Base-by-base conservation (phyloP, 2,888 invertebrate species). In the Drosophila diplacantha region DNA sequence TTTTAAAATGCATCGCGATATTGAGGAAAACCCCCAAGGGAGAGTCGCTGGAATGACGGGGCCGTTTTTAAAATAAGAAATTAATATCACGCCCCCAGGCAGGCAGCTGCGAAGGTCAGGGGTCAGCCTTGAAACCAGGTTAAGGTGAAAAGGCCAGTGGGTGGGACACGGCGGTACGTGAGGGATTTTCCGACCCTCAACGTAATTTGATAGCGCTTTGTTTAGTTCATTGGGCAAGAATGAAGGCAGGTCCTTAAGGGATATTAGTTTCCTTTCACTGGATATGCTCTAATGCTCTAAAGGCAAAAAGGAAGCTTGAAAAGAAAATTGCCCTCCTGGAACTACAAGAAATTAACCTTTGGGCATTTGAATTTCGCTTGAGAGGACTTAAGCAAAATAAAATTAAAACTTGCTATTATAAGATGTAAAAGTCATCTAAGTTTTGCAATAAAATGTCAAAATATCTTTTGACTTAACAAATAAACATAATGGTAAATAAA, bases 51-150 rank as follows among this genome's bases (percentile, higher is more conserved):
- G 55, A 47, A 56, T 66, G 65, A 46, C 59, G 39, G 69, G 47
- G 37, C 31, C 51, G 53, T 60, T 74, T 66, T 72, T 47, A 58
- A 80, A 67, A 63, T 73, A 61, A 35, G 50, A 61, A 82, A 78
- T 80, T 74, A 78, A 80, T 73, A 68, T 69, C 29, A 9, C 12
- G 2, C 38, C 44, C 46, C 50, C 34, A 44, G 49, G 47, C 63
- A 9, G 18, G 14, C 16, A 11, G 12, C 35, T 6, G 14, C 16
- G 26, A 61, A 38, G 52, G 51, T 51, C 44, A 50, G n/a, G 32
- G 57, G 51, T 31, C 53, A 66, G 20, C 37, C 18, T 44, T 44
- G 43, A 39, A 47, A n/a, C 18, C 14, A 56, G 32, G 35, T 52
- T 37, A 53, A 50, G 51, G 49, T 59, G 26, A 47, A 29, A 55